phyloP scores from a whole-genome alignment of 2,113 vertebrate genomes.

The Tragelaphus scriptus region DNA sequence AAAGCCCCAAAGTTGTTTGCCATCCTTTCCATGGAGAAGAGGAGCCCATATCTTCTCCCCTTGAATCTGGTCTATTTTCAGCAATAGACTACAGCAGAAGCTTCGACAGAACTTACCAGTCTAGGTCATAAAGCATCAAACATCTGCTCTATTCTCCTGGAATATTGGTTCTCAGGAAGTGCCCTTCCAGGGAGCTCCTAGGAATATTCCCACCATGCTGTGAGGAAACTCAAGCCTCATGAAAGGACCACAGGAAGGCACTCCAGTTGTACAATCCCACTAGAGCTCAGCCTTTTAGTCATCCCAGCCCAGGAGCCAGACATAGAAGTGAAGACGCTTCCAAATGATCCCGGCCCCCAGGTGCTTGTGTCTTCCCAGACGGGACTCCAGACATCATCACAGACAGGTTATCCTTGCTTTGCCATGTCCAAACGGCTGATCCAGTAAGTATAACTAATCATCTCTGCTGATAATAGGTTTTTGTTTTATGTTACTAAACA shows the following conservation, averaged over 20 bases:
- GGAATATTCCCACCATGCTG: neutral
- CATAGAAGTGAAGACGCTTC: neutral
- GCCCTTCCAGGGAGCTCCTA: neutral
- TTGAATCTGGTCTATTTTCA: neutral
- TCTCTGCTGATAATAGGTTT: neutral
- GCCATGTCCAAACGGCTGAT: neutral
- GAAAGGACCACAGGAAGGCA: neutral
- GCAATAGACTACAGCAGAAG: neutral
- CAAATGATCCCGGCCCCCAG: neutral
- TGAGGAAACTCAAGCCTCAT: neutral
- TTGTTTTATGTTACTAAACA: neutral
- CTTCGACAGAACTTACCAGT: neutral
- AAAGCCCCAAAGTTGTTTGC: neutral
- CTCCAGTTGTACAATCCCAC: neutral
- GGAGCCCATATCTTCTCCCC: neutral
- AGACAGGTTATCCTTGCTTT: neutral
- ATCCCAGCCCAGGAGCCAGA: neutral
- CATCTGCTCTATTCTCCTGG: neutral
- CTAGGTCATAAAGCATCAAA: neutral
- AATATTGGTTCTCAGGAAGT: neutral
- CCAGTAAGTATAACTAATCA: neutral
- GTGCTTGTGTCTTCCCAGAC: neutral
- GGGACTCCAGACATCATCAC: neutral
- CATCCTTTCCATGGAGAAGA: neutral
- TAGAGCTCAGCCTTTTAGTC: neutral